phyloP scores from a whole-genome alignment of 2,113 vertebrate genomes.

The Charadrius vociferus region DNA sequence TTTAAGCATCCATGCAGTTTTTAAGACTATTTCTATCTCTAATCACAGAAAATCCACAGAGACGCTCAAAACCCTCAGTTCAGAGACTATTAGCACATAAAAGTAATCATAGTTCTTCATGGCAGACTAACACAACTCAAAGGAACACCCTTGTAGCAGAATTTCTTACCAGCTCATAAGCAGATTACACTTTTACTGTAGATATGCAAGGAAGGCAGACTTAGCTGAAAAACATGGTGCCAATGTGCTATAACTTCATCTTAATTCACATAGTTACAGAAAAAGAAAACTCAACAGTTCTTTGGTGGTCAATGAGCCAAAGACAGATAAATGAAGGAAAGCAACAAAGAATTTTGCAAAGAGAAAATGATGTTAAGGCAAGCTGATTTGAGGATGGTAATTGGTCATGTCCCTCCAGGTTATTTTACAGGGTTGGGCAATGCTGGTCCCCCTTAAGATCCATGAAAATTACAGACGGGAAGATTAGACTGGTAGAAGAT shows the following conservation, averaged over 20 bases:
- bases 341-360: not conserved
- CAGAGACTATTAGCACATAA: not conserved
- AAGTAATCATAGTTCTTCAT: not conserved
- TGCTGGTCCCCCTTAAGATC: not conserved
- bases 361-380: not conserved
- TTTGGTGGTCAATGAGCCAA: not conserved
- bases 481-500: not conserved
- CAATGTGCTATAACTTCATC: not conserved
- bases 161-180: not conserved
- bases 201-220: not conserved
- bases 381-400: not conserved
- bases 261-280: not conserved
- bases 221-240: not conserved
- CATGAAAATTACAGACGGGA: not conserved
- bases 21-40: conserved; percentile 43
- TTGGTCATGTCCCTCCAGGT: not conserved
- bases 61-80: not conserved
- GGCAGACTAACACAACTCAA: not conserved
- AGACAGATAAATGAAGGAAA: not conserved
- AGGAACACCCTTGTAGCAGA: not conserved
- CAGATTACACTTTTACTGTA: not conserved
- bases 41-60: conserved; percentile 22
- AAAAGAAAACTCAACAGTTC: not conserved
- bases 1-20: conserved; percentile 12
- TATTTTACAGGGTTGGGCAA: not conserved